Percentiles rank a stretch among this genome's conserved stretches.
Conservation (phyloP, 2,797 vertebrate genomes). For the Falco berigora region DNA sequence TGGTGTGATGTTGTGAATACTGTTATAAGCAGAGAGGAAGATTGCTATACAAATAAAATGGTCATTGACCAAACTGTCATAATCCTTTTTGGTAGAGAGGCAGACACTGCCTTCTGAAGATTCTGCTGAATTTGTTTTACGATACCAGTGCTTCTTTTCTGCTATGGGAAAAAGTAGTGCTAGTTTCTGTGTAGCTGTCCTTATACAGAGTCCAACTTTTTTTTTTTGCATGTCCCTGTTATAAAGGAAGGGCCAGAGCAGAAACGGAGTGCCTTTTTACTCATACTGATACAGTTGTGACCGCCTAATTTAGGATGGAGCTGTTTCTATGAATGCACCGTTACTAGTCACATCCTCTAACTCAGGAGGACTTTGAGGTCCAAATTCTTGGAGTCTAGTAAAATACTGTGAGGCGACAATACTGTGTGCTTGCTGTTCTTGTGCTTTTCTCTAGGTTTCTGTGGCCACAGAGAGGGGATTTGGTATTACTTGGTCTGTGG, state of each 20-base stretch:
- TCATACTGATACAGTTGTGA: background rate
- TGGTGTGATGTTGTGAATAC: background rate
- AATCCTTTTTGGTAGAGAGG: background rate
- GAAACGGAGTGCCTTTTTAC: background rate
- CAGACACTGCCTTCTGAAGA: background rate
- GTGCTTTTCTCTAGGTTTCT: background rate
- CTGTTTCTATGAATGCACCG: background rate
- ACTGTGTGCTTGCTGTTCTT: background rate
- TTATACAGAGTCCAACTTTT: background rate
- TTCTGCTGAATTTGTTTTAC: background rate
- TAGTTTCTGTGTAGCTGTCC: background rate
- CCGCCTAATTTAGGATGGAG: background rate
- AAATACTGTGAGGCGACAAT: background rate
- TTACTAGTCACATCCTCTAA: background rate
- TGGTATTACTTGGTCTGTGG: background rate
- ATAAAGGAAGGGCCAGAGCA: background rate
- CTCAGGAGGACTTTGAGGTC: background rate
- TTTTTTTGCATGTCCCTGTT: background rate
- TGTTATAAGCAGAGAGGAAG: background rate
- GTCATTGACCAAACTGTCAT: background rate
- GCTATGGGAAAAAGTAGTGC: background rate
- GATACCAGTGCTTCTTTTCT: background rate
- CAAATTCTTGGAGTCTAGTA: background rate
- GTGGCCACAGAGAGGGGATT: background rate
- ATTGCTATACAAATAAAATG: background rate